phyloP scores from a whole-genome alignment of 2,888 invertebrate species.

The Temnothorax unifasciatus region DNA sequence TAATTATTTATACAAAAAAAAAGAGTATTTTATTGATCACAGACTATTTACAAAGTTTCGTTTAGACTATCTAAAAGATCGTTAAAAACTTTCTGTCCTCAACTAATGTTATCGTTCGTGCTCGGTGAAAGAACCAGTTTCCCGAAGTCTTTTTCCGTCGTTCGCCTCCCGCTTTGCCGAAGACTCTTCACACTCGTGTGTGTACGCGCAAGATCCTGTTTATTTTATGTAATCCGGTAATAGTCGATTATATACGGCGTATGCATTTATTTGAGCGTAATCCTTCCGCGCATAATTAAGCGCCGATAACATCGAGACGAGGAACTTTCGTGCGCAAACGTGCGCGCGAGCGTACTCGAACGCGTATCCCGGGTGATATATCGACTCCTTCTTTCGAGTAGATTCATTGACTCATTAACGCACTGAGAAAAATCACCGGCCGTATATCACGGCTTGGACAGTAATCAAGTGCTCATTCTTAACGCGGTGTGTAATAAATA shows the following conservation, averaged over 20 bases:
- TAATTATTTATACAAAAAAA: background rate
- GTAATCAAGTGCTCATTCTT: conserved; percentile 77
- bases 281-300: conserved; percentile 60
- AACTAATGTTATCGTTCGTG: background rate
- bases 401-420: conserved; percentile 78
- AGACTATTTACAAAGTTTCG: background rate
- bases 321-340: conserved; percentile 63
- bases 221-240: conserved; percentile 46
- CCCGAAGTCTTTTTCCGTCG: background rate
- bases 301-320: conserved; percentile 69
- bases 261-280: conserved; percentile 41
- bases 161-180: background rate
- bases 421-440: conserved; percentile 72
- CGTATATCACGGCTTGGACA: conserved; percentile 71
- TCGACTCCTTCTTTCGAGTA: conserved; percentile 72
- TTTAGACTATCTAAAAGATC: background rate
- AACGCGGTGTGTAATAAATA: conserved; percentile 72
- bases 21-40: background rate
- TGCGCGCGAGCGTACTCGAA: conserved; percentile 60
- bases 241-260: conserved; percentile 43
- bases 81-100: background rate
- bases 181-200: background rate
- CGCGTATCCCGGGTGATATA: conserved; percentile 69
- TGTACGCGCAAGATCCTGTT: conserved; percentile 39
- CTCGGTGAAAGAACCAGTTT: conserved; percentile 17